A percentile compares a stretch with the other conserved stretches of the same genome.
Evolutionary conservation across 2,113 vertebrate genomes (phyloP).

Genomic region (Mormoops blainvillei): DNA sequence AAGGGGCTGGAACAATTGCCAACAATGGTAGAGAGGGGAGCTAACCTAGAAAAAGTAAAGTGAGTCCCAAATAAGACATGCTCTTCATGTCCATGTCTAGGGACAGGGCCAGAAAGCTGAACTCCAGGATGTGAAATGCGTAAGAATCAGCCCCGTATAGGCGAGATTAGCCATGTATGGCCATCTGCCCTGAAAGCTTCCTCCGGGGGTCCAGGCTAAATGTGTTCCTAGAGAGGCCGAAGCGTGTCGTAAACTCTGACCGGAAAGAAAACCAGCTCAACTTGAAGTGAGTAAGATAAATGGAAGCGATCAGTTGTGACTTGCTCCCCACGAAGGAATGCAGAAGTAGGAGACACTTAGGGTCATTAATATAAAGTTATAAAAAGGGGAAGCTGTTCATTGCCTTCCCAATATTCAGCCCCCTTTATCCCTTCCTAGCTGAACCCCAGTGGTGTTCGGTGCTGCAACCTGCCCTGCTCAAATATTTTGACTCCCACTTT

Average conservation of each 20-base stretch:
- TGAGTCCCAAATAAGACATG: neutral
- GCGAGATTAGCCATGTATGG: neutral
- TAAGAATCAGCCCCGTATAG: neutral
- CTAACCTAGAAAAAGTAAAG: neutral
- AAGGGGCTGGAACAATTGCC: neutral
- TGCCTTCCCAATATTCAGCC: neutral
- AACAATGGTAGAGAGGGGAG: neutral
- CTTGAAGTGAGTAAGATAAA: neutral
- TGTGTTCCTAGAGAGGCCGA: neutral
- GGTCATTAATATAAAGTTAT: neutral
- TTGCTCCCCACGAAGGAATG: neutral
- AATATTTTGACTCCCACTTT: neutral
- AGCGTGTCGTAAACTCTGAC: neutral
- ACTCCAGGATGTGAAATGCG: neutral
- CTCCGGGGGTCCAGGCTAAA: neutral
- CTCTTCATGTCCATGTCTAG: neutral
- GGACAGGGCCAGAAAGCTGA: neutral
- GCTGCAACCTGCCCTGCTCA: neutral
- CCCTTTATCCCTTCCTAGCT: neutral
- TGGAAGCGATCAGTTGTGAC: neutral
- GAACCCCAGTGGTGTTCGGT: neutral
- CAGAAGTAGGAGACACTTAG: neutral
- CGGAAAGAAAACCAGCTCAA: neutral
- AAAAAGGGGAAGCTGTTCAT: neutral
- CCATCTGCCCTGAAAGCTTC: neutral